Conservation (phyloP, 1,140 invertebrate species). For the Drosophila watanabei region DNA sequence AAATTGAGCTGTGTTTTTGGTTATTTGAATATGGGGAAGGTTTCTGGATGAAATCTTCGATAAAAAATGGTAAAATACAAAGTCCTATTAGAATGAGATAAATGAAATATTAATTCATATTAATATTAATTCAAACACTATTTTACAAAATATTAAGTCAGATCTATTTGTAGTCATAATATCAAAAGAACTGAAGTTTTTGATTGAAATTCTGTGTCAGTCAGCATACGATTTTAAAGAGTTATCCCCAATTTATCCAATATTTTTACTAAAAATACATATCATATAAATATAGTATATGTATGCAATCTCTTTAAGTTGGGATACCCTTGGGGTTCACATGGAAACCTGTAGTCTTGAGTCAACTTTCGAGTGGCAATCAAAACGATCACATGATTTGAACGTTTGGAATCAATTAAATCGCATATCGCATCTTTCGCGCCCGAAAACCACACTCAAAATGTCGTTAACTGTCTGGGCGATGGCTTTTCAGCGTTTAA, state of each 20-base stretch:
- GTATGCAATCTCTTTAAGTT: background rate
- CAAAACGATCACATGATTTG: conserved; percentile 14
- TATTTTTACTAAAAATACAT: background rate
- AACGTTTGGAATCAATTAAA: conserved; percentile 39
- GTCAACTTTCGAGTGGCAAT: conserved; percentile 20
- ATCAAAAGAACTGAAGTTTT: background rate
- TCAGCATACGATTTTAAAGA: background rate
- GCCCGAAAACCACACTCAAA: conserved; percentile 23
- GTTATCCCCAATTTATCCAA: background rate
- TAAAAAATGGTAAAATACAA: background rate
- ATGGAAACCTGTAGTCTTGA: conserved; percentile 2
- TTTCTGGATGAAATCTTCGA: background rate
- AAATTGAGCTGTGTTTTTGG: conserved; percentile 2
- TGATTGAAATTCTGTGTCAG: background rate
- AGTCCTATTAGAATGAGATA: background rate
- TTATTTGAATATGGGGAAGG: background rate
- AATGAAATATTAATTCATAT: too few species aligned
- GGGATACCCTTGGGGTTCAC: conserved; percentile 27
- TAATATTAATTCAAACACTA: too few species aligned
- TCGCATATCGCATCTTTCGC: conserved; percentile 16
- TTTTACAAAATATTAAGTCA: background rate
- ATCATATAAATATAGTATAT: background rate
- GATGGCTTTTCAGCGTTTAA: conserved; percentile 22
- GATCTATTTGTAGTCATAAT: background rate
- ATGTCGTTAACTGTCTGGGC: conserved; percentile 18